A percentile compares a stretch with the other conserved stretches of the same genome.
These are phyloP conservation scores for Hyaena hyaena DNA, from an alignment of 2,113 vertebrate genomes.

Conservation along the genomic window DNA sequence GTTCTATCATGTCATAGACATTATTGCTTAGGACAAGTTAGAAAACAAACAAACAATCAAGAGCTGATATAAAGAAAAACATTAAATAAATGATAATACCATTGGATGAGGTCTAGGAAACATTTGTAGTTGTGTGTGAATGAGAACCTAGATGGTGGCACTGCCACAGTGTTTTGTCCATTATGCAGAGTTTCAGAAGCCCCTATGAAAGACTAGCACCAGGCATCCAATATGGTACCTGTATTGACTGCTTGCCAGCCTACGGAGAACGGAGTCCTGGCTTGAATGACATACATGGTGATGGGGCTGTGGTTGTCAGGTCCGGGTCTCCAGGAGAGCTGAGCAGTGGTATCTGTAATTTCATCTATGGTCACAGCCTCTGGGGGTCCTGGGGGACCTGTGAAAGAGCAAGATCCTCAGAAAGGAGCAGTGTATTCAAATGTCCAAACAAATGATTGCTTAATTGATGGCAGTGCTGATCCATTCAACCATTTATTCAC, in stretches of 20 bases:
- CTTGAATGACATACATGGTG: constrained; percentile 95
- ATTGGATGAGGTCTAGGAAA: neutral
- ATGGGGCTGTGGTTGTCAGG: constrained; percentile 99
- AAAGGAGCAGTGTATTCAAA: neutral
- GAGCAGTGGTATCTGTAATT: constrained; percentile 95
- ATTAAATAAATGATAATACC: neutral
- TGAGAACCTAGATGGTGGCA: neutral
- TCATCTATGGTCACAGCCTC: constrained; percentile 95
- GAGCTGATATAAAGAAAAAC: neutral
- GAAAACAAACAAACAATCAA: neutral
- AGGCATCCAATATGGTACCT: constrained; percentile 87
- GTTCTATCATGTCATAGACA: neutral
- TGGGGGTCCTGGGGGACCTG: constrained; percentile 96
- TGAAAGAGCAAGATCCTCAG: constrained; percentile 58
- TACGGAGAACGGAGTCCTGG: constrained; percentile 97
- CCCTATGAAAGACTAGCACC: too few species aligned
- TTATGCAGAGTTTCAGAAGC: neutral
- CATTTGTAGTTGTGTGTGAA: neutral
- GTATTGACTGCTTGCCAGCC: constrained; percentile 99
- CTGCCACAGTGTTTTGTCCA: neutral
- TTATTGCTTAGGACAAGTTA: neutral
- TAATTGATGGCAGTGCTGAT: neutral
- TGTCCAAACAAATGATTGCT: too few species aligned
- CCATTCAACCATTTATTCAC: neutral
- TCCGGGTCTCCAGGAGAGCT: constrained; percentile 97